These are phyloP conservation scores for Lymantria monacha DNA, from an alignment of 2,888 invertebrate genomes.

Conservation along the genomic window DNA sequence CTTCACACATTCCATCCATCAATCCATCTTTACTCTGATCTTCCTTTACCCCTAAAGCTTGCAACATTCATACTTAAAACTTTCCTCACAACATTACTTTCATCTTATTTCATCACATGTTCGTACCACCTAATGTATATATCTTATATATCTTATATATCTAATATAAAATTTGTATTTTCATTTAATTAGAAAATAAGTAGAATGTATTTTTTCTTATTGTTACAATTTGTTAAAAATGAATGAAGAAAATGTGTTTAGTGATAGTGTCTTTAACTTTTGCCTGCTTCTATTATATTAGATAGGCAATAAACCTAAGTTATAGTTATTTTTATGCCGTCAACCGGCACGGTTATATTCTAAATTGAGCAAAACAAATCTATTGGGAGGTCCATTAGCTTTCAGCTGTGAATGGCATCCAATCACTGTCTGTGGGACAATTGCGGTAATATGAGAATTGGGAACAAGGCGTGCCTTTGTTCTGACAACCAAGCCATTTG, in stretches of 20 bases:
- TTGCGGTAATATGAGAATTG: conserved; percentile 7
- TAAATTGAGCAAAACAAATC: not conserved
- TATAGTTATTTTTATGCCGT: conserved; percentile 1
- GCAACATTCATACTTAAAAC: too few species aligned
- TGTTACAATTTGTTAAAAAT: not conserved
- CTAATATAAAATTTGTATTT: too few species aligned
- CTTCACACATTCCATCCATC: too few species aligned
- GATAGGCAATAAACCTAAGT: not conserved
- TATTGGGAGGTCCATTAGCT: conserved; percentile 7
- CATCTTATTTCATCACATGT: too few species aligned
- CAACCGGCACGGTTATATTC: not conserved
- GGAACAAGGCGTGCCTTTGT: conserved; percentile 1
- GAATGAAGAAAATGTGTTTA: not conserved
- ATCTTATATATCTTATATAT: too few species aligned
- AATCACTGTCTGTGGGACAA: conserved; percentile 8
- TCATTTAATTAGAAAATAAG: too few species aligned
- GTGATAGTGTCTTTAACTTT: not conserved
- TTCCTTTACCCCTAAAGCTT: too few species aligned
- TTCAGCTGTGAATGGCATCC: conserved; percentile 6
- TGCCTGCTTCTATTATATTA: not conserved
- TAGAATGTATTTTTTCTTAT: too few species aligned
- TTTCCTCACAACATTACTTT: too few species aligned
- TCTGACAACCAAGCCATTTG: not conserved
- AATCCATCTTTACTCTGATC: too few species aligned
- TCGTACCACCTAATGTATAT: too few species aligned